These are phyloP conservation scores for Cephus rjabovi DNA, from an alignment of 2,888 invertebrate species.

Conservation along the genomic window DNA sequence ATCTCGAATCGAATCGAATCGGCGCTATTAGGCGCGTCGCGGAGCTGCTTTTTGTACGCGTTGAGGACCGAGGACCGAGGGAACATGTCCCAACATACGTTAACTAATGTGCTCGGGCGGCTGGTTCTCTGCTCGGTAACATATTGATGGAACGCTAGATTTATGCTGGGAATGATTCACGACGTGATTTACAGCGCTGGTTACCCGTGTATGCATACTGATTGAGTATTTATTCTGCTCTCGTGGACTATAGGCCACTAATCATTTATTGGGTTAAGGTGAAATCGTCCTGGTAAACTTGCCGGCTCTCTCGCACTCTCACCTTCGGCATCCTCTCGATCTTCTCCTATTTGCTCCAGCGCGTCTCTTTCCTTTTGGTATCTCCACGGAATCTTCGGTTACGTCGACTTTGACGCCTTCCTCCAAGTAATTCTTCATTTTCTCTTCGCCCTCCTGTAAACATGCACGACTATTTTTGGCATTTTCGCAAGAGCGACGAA, in stretches of 20 bases:
- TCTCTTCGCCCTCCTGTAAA: not conserved
- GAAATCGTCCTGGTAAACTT: slow-evolving; percentile 28
- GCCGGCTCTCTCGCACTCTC: not conserved
- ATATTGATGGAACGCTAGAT: slow-evolving; percentile 47
- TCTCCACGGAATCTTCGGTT: not conserved
- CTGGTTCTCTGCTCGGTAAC: slow-evolving; percentile 18
- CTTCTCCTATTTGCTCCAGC: not conserved
- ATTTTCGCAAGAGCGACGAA: not conserved
- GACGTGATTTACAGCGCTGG: slow-evolving; percentile 50
- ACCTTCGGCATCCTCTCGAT: not conserved
- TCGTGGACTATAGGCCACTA: slow-evolving; percentile 30
- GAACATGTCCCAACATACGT: slow-evolving; percentile 23
- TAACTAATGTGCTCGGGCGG: slow-evolving; percentile 41
- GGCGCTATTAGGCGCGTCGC: slow-evolving; percentile 43
- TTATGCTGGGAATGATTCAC: slow-evolving; percentile 53
- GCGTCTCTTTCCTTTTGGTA: not conserved
- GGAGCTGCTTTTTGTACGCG: slow-evolving; percentile 35
- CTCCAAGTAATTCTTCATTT: not conserved
- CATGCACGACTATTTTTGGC: not conserved
- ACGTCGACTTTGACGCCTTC: not conserved
- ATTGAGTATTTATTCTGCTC: slow-evolving; percentile 49
- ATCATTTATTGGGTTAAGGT: slow-evolving; percentile 53
- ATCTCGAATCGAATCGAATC: slow-evolving; percentile 24
- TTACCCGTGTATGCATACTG: slow-evolving; percentile 44
- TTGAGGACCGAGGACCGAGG: slow-evolving; percentile 20